Evolutionary conservation across 1,140 invertebrate species (phyloP).

Genomic region (Rhyacophila brunnea): DNA sequence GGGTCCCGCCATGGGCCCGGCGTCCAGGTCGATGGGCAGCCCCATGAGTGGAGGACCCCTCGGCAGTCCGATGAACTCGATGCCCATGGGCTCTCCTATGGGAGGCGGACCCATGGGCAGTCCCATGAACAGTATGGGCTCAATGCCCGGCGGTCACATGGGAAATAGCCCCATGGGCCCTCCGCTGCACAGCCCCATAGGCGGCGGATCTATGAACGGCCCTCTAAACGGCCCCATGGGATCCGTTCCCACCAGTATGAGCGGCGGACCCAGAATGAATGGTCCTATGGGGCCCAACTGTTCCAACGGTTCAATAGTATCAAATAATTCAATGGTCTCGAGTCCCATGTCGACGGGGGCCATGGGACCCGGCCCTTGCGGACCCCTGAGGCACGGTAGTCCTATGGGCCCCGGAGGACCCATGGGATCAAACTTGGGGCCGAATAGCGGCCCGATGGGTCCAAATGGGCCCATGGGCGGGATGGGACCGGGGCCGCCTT

Average conservation of each 20-base stretch:
- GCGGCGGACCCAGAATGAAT: constrained; percentile 54
- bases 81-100: constrained; percentile 71
- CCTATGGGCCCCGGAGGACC: constrained; percentile 51
- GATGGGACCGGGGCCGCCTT: constrained; percentile 52
- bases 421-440: constrained; percentile 44
- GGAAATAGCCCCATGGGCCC: constrained; percentile 65
- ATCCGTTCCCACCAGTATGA: constrained; percentile 53
- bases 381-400: constrained; percentile 54
- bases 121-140: constrained; percentile 62
- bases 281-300: constrained; percentile 53
- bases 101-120: constrained; percentile 69
- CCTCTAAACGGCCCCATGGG: constrained; percentile 56
- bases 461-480: constrained; percentile 52
- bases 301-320: constrained; percentile 51
- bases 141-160: constrained; percentile 58
- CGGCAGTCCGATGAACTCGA: constrained; percentile 67
- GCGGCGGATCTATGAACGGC: constrained; percentile 52
- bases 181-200: constrained; percentile 56
- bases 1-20: constrained; percentile 57
- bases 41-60: constrained; percentile 58
- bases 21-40: constrained; percentile 59
- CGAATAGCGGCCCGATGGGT: constrained; percentile 50
- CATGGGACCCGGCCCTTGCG: constrained; percentile 52
- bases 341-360: constrained; percentile 51
- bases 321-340: constrained; percentile 51